Base-by-base conservation (phyloP, 2,113 vertebrate genomes). In the Ceyx cyanopectus region DNA sequence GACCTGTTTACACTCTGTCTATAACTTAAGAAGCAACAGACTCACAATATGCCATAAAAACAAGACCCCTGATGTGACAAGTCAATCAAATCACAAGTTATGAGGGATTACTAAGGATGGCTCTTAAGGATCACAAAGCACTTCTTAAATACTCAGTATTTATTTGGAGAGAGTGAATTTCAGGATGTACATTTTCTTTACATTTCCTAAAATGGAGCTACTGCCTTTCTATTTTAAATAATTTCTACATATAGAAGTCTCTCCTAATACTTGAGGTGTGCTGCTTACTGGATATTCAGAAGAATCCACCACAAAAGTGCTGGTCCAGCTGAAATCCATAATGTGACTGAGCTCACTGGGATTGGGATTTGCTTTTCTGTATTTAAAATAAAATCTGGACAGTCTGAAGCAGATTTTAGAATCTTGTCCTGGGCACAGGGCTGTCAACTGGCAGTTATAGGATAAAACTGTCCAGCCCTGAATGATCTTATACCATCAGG, bases 381-480 rank as follows among this genome's bases (percentile, higher is more conserved):
- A 24, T 77, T 80, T 56, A 4, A 77, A 89, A 24, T 4, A 58
- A 30, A 13, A 83, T 23, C 5, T 73, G 53, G 23, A 82, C 2
- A 9, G 24, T 37, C 37, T 61, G 68, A 80, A 70, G 56, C 23
- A 80, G 54, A 24, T 83, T 91, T 85, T 87, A 46, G 76, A 91
- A 74, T 83, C 26, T 67, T 63, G 40, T 88, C 65, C 65, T 12
- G 14, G 7, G 56, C 73, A 93, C 37, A 94, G 22, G 16, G n/a
- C 53, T 88, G 43, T 78, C 80, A 70, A 14, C 23, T 0, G 13
- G 43, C 51, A 86, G 65, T 46, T 77, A 32, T 5, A 77, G 1
- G 0, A 60, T 46, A 81, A 90, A 83, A 20, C 72, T 46, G 51
- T 81, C 19, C 32, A 74, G 51, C 9, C 46, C 37, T 0, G 0